Conservation (phyloP, 2,113 vertebrate genomes). For the Podilymbus podiceps region DNA sequence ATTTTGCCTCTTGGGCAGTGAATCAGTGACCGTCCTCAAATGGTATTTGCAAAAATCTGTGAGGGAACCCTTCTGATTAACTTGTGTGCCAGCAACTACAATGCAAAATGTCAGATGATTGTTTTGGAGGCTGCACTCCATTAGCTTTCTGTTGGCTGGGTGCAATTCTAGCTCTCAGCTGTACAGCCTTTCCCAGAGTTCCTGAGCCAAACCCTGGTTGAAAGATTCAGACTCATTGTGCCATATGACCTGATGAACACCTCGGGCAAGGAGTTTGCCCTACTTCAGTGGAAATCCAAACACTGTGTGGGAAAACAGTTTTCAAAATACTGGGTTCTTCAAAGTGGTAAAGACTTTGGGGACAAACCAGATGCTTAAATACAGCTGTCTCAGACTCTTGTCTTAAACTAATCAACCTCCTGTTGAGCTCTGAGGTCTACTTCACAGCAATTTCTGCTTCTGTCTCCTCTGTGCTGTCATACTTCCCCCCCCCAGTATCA, state of each 20-base stretch:
- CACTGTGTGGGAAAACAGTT: background rate
- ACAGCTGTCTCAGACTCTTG: background rate
- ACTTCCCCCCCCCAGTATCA: accelerated
- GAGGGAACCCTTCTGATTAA: background rate
- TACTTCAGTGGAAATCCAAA: background rate
- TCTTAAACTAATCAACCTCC: background rate
- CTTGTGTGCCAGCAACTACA: background rate
- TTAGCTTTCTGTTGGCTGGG: background rate
- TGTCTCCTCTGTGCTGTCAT: background rate
- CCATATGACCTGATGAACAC: background rate
- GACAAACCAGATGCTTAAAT: background rate
- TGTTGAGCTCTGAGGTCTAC: background rate
- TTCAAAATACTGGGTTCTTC: background rate
- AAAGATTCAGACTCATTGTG: background rate
- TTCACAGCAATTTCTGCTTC: background rate
- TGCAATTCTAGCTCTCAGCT: background rate
- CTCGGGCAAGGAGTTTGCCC: background rate
- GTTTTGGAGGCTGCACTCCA: background rate
- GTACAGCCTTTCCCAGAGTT: background rate
- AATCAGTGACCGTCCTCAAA: background rate
- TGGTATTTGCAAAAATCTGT: background rate
- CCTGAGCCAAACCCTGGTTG: background rate
- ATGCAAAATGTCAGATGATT: background rate
- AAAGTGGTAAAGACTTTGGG: background rate
- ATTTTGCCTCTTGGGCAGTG: background rate